A percentile compares a stretch with the other conserved stretches of the same genome.
Evolutionary conservation across 2,797 vertebrate genomes (phyloP).

Genomic region (Spatula clypeata): DNA sequence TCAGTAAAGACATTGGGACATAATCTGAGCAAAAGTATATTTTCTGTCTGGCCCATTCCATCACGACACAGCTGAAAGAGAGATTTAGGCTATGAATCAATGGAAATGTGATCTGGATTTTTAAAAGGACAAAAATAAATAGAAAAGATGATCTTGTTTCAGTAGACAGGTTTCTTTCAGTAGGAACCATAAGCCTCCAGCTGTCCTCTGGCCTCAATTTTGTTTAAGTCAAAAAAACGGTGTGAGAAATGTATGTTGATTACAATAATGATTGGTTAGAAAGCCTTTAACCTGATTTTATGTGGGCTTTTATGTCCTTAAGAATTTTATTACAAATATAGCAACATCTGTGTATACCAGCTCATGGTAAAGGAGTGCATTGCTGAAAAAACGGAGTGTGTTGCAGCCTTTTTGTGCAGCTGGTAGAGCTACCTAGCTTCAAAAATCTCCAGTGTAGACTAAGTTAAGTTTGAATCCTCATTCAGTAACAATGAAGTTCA

Average conservation of each 20-base stretch:
- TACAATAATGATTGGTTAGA: background rate
- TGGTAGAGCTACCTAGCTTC: background rate
- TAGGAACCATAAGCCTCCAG: background rate
- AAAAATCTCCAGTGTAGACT: background rate
- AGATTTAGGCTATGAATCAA: background rate
- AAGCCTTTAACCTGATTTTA: background rate
- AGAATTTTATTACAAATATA: background rate
- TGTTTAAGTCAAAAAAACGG: background rate
- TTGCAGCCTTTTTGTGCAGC: background rate
- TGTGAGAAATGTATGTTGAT: background rate
- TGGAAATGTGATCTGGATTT: background rate
- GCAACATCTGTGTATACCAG: background rate
- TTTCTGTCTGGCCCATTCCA: background rate
- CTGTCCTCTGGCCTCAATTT: constrained; percentile 17
- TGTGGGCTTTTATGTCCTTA: background rate
- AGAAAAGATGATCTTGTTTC: background rate
- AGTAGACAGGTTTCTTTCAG: background rate
- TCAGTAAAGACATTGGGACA: background rate
- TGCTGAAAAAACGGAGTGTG: no score
- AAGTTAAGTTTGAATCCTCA: background rate
- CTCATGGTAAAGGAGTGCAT: background rate
- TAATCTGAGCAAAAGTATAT: background rate
- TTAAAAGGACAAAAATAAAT: background rate
- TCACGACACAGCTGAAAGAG: background rate
- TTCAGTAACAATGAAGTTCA: background rate